A percentile compares a stretch with the other conserved stretches of the same genome.
These are phyloP conservation scores for Andrena dorsata DNA, from an alignment of 2,888 invertebrate genomes.

Conservation along the genomic window DNA sequence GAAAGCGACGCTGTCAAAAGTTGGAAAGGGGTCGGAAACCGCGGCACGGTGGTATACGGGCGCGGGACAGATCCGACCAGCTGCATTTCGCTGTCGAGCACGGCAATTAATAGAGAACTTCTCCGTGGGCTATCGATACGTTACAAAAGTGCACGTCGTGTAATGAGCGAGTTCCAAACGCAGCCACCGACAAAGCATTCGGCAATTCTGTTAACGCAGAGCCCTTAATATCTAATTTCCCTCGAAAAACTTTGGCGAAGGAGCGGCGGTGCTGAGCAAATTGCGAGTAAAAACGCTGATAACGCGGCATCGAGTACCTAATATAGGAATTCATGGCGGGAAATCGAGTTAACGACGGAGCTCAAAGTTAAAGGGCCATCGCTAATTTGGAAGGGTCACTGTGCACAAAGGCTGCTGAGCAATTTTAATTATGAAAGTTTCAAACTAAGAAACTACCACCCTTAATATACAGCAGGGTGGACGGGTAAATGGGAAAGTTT, in stretches of 20 bases:
- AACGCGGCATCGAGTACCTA: background rate
- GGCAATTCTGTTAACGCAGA: background rate
- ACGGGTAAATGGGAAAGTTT: background rate
- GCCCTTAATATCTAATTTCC: background rate
- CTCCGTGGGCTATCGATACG: conserved; percentile 1
- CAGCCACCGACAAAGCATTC: conserved; percentile 12
- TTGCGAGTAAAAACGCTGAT: background rate
- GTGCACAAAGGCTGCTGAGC: background rate
- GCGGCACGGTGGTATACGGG: background rate
- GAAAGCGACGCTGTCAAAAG: conserved; percentile 31
- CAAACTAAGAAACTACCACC: background rate
- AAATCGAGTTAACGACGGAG: conserved; percentile 2
- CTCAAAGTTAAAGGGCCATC: conserved; percentile 4
- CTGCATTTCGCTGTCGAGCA: background rate
- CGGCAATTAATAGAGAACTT: conserved; percentile 30
- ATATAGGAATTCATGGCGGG: background rate
- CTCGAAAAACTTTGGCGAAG: background rate
- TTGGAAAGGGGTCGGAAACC: conserved; percentile 52
- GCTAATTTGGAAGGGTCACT: background rate
- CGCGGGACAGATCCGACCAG: conserved; percentile 3
- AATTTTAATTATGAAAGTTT: conserved; percentile 5
- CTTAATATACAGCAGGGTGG: background rate
- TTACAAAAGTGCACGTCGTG: conserved; percentile 14
- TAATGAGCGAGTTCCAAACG: background rate
- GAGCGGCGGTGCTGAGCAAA: background rate